Base-by-base conservation (phyloP, 2,888 invertebrate genomes). In the Ennomos erosarius region DNA sequence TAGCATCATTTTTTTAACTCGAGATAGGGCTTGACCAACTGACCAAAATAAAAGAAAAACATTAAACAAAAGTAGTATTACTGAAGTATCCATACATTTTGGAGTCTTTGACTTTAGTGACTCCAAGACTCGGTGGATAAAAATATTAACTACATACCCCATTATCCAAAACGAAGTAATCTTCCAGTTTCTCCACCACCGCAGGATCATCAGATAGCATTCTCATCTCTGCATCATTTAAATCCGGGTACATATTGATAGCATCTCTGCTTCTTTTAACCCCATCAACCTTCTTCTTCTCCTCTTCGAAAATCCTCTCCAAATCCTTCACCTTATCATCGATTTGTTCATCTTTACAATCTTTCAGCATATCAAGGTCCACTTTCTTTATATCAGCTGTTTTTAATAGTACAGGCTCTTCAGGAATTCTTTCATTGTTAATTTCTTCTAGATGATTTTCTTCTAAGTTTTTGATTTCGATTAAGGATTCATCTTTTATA, bases 131-230 rank as follows among this genome's bases (percentile, higher is more conserved):
- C 4, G 4, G 4, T 1, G 4, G 2, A 26, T 4, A 26, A 26
- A 26, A 26, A 4, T 26, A 26, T 26, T 26, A 26, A 26, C 4
- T 55, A 67, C 76, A 75, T 62, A 93, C 94, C 73, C 89, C 82
- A 74, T 93, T 93, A 2, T 89, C 88, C 53, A 93, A 79, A 1
- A 72, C 70, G 0, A 72, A 63, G 0, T 78, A 82, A 12, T 81
- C 79, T 2, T 76, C 73, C n/a, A 70, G 65, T 10, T 71, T 73
- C 11, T 85, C 76, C 1, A 88, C 82, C 0, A 82, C 55, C 48
- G 46, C 59, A 0, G 89, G 85, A 0, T 87, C 85, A 58, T 90
- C 89, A 0, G 84, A 74, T 39, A 90, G 47, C 88, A 89, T 87
- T 45, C 85, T 75, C 79, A 85, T 71, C 34, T 88, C 88, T 0